Evolutionary conservation across 2,888 invertebrate species (phyloP), one percentile per base, ranked within the genome.

Genomic region (Callinectes sapidus): DNA sequence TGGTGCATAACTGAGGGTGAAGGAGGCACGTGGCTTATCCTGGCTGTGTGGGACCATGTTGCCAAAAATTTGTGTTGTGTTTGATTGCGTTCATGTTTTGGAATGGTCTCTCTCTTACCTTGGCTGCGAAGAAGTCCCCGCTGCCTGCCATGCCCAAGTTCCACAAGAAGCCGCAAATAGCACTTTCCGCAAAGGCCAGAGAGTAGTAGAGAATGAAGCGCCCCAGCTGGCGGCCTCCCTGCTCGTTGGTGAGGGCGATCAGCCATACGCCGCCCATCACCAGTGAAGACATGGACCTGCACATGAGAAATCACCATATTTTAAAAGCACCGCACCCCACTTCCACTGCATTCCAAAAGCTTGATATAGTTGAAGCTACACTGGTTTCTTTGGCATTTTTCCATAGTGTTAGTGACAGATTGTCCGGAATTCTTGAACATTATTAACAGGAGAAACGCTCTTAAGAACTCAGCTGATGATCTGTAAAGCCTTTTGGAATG

Each of bases 211-310:
- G 32, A 28, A 93, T 91, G 86, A 93, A 86, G 28, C 94, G 66
- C 8, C 94, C 92, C 35, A 94, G 89, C 89, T 93, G 94, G 14
- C 90, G 54, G 3, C 92, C 94, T 2, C 92, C 92, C 39, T 92
- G 81, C 66, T 92, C 92, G 87, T 94, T 94, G 71, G 92, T 93
- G 39, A 94, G 66, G 8, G 89, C 81, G 23, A 94, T 90, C 48
- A 94, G 86, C 92, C 94, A 94, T 32, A 94, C 92, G 18, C 90
- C 91, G 28, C 94, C 92, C 87, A 94, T 90, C 42, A 91, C n/a
- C 86, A 92, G 32, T 0, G 94, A 94, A 2, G 85, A 91, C 66
- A 93, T 85, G 18, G 92, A 88, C 42, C 94, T 94, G 87, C 2
- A 0, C 14, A 10, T 10, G 48, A 48, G 48, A 48, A 48, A 48